Evolutionary conservation across 92 coral and sea anemone species (phyloP).

Genomic region (Palythoa caribaeorum): DNA sequence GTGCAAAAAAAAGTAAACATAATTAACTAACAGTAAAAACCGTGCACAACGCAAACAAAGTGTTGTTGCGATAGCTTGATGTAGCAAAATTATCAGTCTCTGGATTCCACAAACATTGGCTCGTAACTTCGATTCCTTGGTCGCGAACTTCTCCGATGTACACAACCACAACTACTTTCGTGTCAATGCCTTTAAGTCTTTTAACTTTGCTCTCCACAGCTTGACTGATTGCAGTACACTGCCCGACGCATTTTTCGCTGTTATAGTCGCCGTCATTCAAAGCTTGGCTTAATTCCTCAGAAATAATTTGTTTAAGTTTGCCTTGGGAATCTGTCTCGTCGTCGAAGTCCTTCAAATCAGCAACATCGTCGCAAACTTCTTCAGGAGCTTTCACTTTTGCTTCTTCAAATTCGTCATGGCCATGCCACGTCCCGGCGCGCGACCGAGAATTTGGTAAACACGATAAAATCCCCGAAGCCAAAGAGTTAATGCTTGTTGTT

Average conservation of each 20-base stretch:
- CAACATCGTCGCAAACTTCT: conserved; percentile 46
- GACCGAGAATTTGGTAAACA: conserved; percentile 52
- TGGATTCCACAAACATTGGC: conserved; percentile 96
- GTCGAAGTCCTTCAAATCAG: conserved; percentile 77
- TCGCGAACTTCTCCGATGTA: conserved; percentile 96
- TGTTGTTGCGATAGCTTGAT: conserved; percentile 83
- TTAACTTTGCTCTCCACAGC: conserved; percentile 85
- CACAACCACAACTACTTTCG: conserved; percentile 88
- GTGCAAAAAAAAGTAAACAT: not conserved
- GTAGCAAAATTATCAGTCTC: conserved; percentile 87
- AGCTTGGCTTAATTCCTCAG: conserved; percentile 76
- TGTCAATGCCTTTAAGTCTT: conserved; percentile 49
- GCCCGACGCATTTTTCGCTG: conserved; percentile 77
- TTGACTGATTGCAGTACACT: conserved; percentile 77
- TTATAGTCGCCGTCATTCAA: conserved; percentile 69
- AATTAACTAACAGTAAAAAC: conserved; percentile 77
- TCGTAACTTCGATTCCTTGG: conserved; percentile 96
- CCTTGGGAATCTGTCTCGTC: conserved; percentile 73
- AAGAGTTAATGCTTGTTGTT: conserved; percentile 83
- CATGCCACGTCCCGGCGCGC: conserved; percentile 98
- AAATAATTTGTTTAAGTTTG: conserved; percentile 72
- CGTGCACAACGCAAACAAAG: conserved; percentile 92
- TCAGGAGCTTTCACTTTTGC: conserved; percentile 8
- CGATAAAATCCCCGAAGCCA: conserved; percentile 87
- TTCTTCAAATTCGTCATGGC: conserved; percentile 39